phyloP scores from a whole-genome alignment of 2,113 vertebrate species.

The Sialia sialis region DNA sequence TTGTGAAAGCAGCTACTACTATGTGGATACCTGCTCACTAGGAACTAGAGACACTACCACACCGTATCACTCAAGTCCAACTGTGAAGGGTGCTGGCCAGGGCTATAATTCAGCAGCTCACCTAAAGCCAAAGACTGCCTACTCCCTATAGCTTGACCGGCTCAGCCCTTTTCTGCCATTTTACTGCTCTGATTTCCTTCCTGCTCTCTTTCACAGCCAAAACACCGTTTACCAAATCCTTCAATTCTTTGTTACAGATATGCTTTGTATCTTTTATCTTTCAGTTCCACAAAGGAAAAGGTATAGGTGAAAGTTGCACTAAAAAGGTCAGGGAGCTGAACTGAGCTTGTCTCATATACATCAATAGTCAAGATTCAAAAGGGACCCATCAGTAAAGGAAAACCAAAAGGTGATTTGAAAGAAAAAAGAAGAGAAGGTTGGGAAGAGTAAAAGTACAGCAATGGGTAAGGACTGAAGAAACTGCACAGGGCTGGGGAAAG shows the following conservation, averaged over 20 bases:
- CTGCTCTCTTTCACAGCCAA: neutral
- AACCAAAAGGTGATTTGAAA: slow-evolving; percentile 31
- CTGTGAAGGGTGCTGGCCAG: neutral
- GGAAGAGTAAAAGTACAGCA: neutral
- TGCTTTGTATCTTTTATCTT: neutral
- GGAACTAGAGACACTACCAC: slow-evolving; percentile 10
- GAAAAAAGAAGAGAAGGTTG: neutral
- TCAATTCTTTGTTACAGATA: neutral
- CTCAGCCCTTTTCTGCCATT: neutral
- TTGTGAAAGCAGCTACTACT: neutral
- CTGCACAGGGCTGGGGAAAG: neutral
- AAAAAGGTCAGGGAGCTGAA: slow-evolving; percentile 29
- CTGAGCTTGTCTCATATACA: neutral
- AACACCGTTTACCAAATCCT: neutral
- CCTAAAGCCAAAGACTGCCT: neutral
- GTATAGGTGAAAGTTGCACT: neutral
- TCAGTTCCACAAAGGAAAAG: slow-evolving; percentile 28
- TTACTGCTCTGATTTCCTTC: neutral
- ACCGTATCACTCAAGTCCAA: neutral
- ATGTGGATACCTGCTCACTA: neutral
- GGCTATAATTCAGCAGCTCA: slow-evolving; percentile 6
- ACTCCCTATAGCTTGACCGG: neutral
- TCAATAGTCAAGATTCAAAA: slow-evolving; percentile 36
- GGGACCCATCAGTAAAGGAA: neutral
- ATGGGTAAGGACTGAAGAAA: slow-evolving; percentile 27